Conservation (phyloP, 92 coral and sea anemone genomes). For the Parazoanthus swiftii region DNA sequence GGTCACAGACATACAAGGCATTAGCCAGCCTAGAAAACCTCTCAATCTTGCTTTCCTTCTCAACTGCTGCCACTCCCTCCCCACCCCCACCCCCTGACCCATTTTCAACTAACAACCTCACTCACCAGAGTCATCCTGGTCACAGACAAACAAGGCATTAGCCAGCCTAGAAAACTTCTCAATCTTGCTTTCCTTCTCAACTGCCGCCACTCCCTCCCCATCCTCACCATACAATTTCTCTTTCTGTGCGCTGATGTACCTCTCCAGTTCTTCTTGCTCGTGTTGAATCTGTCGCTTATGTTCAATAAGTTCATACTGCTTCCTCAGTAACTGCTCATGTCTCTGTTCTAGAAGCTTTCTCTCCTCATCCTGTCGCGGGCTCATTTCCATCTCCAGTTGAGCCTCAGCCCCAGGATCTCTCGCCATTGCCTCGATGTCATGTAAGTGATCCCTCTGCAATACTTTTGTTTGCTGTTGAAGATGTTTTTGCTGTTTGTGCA, state of each 20-base stretch:
- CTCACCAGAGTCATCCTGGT: neutral
- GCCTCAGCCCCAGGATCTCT: slow-evolving; percentile 38
- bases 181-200: neutral
- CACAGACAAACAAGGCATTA: neutral
- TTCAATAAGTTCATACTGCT: slow-evolving; percentile 61
- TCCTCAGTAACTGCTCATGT: slow-evolving; percentile 49
- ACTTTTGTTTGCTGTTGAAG: slow-evolving; percentile 47
- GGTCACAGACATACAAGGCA: neutral
- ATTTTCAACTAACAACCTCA: neutral
- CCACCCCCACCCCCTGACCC: no score
- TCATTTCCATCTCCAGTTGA: neutral
- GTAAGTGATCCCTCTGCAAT: slow-evolving; percentile 47
- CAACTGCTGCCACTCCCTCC: no score
- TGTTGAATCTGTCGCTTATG: slow-evolving; percentile 63
- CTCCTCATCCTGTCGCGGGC: slow-evolving; percentile 42
- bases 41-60: neutral
- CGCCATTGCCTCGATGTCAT: slow-evolving; percentile 36
- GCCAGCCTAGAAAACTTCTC: neutral
- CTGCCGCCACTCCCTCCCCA: no score
- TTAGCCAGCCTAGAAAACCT: neutral
- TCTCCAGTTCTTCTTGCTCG: slow-evolving; percentile 67
- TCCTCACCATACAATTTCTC: slow-evolving; percentile 31
- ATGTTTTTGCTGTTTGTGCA: slow-evolving; percentile 50
- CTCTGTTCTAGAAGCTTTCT: slow-evolving; percentile 47
- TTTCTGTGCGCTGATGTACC: slow-evolving; percentile 49